phyloP scores from a whole-genome alignment of 2,797 vertebrate species.

The Silurus lanzhouensis region DNA sequence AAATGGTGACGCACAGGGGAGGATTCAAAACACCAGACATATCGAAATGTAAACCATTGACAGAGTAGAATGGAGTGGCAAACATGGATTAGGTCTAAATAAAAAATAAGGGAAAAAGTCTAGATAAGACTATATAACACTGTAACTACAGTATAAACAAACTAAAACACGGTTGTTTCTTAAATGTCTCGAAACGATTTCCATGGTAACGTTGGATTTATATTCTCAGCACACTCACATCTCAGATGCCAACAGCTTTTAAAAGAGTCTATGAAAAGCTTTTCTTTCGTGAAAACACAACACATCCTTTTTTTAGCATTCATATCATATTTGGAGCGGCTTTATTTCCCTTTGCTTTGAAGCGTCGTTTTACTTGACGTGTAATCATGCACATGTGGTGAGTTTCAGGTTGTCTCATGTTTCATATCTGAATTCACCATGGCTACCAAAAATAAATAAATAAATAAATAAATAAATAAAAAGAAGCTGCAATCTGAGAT shows the following conservation, averaged over 20 bases:
- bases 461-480: no score
- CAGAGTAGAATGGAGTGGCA: no score
- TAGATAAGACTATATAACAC: no score
- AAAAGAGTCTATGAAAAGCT: background rate
- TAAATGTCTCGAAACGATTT: background rate
- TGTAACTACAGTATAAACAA: no score
- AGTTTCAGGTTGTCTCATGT: background rate
- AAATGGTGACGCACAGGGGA: no score
- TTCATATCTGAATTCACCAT: background rate
- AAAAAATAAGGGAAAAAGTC: background rate
- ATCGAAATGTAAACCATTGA: background rate
- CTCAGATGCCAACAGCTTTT: constrained; percentile 7
- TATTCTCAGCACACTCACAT: background rate
- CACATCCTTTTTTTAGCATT: background rate
- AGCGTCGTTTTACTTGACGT: background rate
- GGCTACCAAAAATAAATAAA: background rate
- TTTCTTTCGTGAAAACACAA: constrained; percentile 2
- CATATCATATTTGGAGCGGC: no score
- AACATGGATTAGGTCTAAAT: background rate
- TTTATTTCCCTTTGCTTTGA: background rate
- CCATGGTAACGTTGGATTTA: background rate
- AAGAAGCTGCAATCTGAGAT: background rate
- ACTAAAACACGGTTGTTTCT: no score
- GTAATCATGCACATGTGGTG: background rate
- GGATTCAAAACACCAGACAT: no score